phyloP scores from a whole-genome alignment of 2,797 vertebrate species.

The Brachyalestes nurse region DNA sequence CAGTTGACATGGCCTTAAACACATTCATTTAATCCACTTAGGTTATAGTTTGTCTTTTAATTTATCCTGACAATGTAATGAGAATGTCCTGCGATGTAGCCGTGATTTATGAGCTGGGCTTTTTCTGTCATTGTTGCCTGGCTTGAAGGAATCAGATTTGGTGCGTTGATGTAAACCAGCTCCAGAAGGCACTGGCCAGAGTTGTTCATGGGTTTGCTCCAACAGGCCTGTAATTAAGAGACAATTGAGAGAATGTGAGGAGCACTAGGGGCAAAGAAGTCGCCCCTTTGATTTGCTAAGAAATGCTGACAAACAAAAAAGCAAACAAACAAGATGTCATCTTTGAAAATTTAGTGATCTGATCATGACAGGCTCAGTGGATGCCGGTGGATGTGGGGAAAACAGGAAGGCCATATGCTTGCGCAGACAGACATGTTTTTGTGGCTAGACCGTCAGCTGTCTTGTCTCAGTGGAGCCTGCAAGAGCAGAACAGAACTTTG shows the following conservation, averaged over 20 bases:
- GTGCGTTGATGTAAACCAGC: slow-evolving; percentile 28
- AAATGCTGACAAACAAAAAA: slow-evolving; percentile 49
- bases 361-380: background rate
- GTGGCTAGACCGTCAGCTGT: background rate
- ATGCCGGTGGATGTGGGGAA: background rate
- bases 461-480: slow-evolving; percentile 8
- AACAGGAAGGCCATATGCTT: background rate
- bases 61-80: slow-evolving; percentile 50
- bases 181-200: slow-evolving; percentile 18
- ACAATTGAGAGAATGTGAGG: slow-evolving; percentile 37
- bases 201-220: slow-evolving; percentile 19
- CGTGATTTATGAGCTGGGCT: slow-evolving; percentile 43
- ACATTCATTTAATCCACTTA: slow-evolving; percentile 31
- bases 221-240: slow-evolving; percentile 52
- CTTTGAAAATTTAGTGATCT: slow-evolving; percentile 37
- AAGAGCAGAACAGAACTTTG: slow-evolving; percentile 1
- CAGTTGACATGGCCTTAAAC: slow-evolving; percentile 25
- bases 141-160: slow-evolving; percentile 24
- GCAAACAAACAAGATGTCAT: slow-evolving; percentile 32
- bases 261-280: slow-evolving; percentile 16
- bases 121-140: slow-evolving; percentile 22
- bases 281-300: slow-evolving; percentile 18
- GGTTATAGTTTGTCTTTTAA: slow-evolving; percentile 38
- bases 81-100: slow-evolving; percentile 42
- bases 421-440: slow-evolving; percentile 6